These are phyloP conservation scores for Tympanoctomys barrerae DNA, from an alignment of 2,797 vertebrate genomes.

Conservation along the genomic window DNA sequence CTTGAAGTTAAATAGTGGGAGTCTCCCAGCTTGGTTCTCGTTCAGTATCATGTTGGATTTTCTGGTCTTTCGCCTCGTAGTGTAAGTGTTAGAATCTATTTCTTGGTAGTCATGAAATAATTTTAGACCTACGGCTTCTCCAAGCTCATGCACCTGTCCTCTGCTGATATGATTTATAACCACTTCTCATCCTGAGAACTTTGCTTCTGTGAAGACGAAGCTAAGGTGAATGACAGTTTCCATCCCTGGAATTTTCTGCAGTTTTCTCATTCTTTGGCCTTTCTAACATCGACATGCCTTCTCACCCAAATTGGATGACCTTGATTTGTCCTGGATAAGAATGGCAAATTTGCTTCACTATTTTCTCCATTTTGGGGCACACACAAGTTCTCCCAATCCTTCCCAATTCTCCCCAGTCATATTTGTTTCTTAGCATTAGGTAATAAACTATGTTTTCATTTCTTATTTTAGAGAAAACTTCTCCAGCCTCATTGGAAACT, in stretches of 20 bases:
- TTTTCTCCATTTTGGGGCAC: neutral
- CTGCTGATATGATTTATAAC: neutral
- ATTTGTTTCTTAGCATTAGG: slow-evolving; percentile 38
- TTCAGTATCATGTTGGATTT: neutral
- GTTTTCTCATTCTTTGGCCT: slow-evolving; percentile 39
- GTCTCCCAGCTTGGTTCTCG: neutral
- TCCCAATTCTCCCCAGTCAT: neutral
- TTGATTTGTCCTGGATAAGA: slow-evolving; percentile 20
- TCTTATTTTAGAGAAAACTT: slow-evolving; percentile 1
- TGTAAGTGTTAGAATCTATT: neutral
- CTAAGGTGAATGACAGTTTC: slow-evolving; percentile 60
- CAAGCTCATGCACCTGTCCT: neutral
- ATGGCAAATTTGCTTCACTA: slow-evolving; percentile 55
- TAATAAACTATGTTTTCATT: slow-evolving; percentile 25
- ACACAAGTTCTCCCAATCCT: slow-evolving; percentile 17
- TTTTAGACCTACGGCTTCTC: neutral
- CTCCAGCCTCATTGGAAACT: neutral
- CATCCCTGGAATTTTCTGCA: slow-evolving; percentile 34
- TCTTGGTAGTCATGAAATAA: neutral
- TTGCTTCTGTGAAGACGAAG: neutral
- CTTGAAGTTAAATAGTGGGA: neutral
- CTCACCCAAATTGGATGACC: slow-evolving; percentile 22
- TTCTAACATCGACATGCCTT: slow-evolving; percentile 52
- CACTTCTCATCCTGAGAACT: slow-evolving; percentile 14
- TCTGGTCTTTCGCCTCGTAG: neutral